A percentile compares a stretch with the other conserved stretches of the same genome.
Evolutionary conservation across 2,888 invertebrate genomes (phyloP).

Genomic region (Pachycephus smyrnensis): DNA sequence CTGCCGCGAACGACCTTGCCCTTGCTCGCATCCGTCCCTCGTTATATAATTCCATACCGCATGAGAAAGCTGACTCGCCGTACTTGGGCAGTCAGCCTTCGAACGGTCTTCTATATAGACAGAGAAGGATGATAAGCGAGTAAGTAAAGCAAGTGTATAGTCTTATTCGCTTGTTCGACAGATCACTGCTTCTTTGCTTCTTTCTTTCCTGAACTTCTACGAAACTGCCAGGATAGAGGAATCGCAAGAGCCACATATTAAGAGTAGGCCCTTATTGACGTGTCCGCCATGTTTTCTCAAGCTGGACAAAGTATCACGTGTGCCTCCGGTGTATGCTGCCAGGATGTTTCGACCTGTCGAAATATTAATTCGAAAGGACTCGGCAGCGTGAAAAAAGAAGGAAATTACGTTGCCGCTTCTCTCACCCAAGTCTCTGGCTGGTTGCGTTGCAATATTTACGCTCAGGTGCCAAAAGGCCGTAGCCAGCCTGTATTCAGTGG

Average conservation of each 20-base stretch:
- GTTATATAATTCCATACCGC: constrained; percentile 5
- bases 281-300: neutral
- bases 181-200: neutral
- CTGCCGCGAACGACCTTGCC: constrained; percentile 28
- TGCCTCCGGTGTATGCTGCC: neutral
- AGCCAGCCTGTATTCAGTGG: constrained; percentile 1
- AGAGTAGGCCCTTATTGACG: neutral
- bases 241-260: neutral
- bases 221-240: neutral
- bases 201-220: neutral
- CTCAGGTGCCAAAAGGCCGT: neutral
- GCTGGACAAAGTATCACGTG: neutral
- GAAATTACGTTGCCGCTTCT: neutral
- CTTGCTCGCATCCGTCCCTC: constrained; percentile 14
- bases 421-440: too few species aligned
- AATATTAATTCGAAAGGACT: neutral
- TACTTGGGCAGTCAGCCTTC: neutral
- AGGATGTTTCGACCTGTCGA: neutral
- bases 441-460: constrained; percentile 15
- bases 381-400: neutral
- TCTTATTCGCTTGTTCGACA: neutral
- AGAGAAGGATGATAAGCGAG: neutral
- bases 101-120: neutral
- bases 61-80: neutral
- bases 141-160: neutral